phyloP scores from a whole-genome alignment of 2,888 invertebrate genomes.

The Dicyrtomina minuta region DNA sequence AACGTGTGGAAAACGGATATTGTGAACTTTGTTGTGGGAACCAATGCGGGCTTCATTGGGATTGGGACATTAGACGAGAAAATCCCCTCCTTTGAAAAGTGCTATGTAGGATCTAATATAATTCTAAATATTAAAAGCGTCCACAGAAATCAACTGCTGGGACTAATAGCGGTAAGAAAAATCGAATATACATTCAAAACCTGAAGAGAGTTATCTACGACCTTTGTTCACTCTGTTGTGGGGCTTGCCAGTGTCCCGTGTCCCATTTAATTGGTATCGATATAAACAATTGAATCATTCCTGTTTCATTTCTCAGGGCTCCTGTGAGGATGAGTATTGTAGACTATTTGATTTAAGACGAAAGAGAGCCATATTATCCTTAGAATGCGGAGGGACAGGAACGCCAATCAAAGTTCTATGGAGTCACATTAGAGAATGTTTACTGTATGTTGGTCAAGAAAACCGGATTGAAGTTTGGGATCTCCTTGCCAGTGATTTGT shows the following conservation, averaged over 20 bases:
- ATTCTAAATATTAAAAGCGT: slow-evolving; percentile 27
- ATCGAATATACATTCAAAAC: not conserved
- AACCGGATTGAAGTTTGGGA: slow-evolving; percentile 46
- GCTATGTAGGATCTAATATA: slow-evolving; percentile 22
- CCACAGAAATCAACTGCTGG: slow-evolving; percentile 25
- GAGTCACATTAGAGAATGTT: slow-evolving; percentile 42
- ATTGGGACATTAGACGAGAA: slow-evolving; percentile 30
- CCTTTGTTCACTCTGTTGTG: not conserved
- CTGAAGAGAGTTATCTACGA: not conserved
- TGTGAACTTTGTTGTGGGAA: slow-evolving; percentile 28
- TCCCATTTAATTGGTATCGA: too few relatives aligned
- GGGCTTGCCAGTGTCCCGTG: too few relatives aligned
- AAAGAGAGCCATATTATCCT: slow-evolving; percentile 39
- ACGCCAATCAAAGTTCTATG: slow-evolving; percentile 42
- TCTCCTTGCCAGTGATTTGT: slow-evolving; percentile 43
- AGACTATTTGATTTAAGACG: slow-evolving; percentile 43
- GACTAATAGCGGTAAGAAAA: slow-evolving; percentile 24
- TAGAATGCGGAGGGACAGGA: slow-evolving; percentile 36
- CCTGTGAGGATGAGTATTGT: slow-evolving; percentile 45
- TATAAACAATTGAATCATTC: too few relatives aligned
- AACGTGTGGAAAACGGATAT: slow-evolving; percentile 28
- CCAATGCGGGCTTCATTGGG: slow-evolving; percentile 32
- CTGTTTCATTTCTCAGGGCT: too few relatives aligned
- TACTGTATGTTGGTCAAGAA: slow-evolving; percentile 43
- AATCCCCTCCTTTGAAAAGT: slow-evolving; percentile 24